Evolutionary conservation across 2,113 vertebrate genomes (phyloP).

Genomic region (Poeciliopsis prolifica): DNA sequence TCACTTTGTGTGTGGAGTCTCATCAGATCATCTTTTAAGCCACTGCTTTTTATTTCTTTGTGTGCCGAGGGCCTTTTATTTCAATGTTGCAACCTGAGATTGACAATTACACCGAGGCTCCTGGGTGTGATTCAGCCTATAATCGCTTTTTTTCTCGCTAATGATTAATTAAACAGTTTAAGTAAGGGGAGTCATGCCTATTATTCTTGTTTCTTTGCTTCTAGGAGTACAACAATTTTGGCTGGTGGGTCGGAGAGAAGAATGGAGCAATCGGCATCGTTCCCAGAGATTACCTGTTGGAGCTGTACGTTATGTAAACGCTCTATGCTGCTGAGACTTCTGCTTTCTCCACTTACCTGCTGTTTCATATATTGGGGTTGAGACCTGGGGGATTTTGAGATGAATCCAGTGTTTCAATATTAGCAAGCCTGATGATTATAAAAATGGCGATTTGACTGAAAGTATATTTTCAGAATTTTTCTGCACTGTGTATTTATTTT

Average conservation of each 20-base stretch:
- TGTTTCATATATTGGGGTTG: not conserved
- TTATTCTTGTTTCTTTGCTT: constrained; percentile 52
- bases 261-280: constrained; percentile 94
- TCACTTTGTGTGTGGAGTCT: not conserved
- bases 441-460: not conserved
- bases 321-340: constrained; percentile 66
- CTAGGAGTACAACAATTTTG: constrained; percentile 94
- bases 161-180: constrained; percentile 1
- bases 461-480: constrained; percentile 10
- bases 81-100: not conserved
- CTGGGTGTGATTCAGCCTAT: not conserved
- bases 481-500: constrained; percentile 38
- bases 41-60: not conserved
- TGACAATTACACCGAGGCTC: not conserved
- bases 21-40: not conserved
- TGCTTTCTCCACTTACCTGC: not conserved
- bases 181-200: not conserved
- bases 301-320: constrained; percentile 91
- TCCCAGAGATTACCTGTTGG: constrained; percentile 94
- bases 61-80: not conserved
- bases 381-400: not conserved
- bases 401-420: not conserved
- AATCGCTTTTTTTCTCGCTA: not conserved
- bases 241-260: constrained; percentile 99
- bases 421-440: not conserved